These are phyloP conservation scores for Aurelia aurita DNA, from an alignment of 30 jellyfish, hydroid and myxozoan species.

Conservation along the genomic window DNA sequence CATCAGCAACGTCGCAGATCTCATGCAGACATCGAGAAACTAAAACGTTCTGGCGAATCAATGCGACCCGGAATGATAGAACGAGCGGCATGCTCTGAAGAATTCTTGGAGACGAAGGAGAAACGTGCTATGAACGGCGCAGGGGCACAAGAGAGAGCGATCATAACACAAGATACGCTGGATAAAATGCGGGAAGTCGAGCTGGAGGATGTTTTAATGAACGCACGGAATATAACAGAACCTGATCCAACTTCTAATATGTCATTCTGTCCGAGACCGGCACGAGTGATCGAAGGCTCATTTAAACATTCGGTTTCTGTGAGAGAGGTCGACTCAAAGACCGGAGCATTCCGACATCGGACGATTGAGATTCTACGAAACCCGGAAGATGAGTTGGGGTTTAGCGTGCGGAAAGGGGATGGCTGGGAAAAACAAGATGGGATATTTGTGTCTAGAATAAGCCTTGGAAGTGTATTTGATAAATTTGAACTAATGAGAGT, in stretches of 20 bases:
- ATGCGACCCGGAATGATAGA: slow-evolving; percentile 34
- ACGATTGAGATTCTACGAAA: slow-evolving; percentile 78
- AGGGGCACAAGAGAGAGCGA: background rate
- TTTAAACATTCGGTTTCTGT: slow-evolving; percentile 81
- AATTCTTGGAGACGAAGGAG: slow-evolving; percentile 1
- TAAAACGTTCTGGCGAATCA: slow-evolving; percentile 28
- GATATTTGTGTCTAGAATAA: slow-evolving; percentile 78
- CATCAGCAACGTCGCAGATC: slow-evolving; percentile 53
- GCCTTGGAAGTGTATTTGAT: slow-evolving; percentile 87
- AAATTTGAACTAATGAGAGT: slow-evolving; percentile 80
- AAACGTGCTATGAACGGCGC: slow-evolving; percentile 13
- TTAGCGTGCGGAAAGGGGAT: slow-evolving; percentile 93
- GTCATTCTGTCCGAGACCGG: slow-evolving; percentile 91
- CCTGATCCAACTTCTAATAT: slow-evolving; percentile 88
- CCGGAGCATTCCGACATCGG: slow-evolving; percentile 91
- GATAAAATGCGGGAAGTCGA: slow-evolving; percentile 84
- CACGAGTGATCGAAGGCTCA: slow-evolving; percentile 89
- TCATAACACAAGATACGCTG: slow-evolving; percentile 86
- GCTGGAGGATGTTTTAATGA: slow-evolving; percentile 84
- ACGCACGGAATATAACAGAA: slow-evolving; percentile 83
- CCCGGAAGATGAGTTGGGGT: slow-evolving; percentile 89
- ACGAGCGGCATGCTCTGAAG: slow-evolving; percentile 8
- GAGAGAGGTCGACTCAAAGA: slow-evolving; percentile 80
- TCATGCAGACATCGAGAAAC: slow-evolving; percentile 56
- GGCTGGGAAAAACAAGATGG: slow-evolving; percentile 97